Conservation (phyloP, 2,888 invertebrate genomes). For the Oxystoma pomonae region DNA sequence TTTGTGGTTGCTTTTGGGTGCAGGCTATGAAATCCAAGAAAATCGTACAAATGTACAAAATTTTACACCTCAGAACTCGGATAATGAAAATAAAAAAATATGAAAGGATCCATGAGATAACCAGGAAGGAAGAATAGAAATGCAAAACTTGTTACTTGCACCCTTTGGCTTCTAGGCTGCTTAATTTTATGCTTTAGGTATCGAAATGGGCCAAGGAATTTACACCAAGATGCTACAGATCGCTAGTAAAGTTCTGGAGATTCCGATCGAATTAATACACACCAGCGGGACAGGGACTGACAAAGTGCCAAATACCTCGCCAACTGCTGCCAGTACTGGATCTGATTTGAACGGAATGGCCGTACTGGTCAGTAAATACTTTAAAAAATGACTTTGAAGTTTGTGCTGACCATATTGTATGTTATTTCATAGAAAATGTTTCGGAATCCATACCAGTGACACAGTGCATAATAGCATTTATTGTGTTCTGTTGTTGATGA, state of each 20-base stretch:
- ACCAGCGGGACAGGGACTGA: constrained; percentile 82
- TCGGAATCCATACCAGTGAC: neutral
- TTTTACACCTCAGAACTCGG: too few species aligned
- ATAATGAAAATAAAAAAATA: too few species aligned
- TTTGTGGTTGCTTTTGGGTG: too few species aligned
- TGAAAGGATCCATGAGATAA: too few species aligned
- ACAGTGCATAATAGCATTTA: too few species aligned
- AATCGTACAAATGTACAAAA: too few species aligned
- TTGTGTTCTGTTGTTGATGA: too few species aligned
- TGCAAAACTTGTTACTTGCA: too few species aligned
- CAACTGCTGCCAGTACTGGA: constrained; percentile 84
- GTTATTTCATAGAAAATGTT: neutral
- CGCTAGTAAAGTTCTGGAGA: constrained; percentile 68
- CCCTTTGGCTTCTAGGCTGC: too few species aligned
- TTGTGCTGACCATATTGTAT: neutral
- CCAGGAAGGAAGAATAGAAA: too few species aligned
- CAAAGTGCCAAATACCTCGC: constrained; percentile 86
- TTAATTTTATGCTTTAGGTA: too few species aligned
- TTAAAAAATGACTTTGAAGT: neutral
- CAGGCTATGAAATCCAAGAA: too few species aligned
- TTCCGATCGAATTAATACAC: constrained; percentile 70
- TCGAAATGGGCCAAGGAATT: constrained; percentile 96
- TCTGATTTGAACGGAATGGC: constrained; percentile 94
- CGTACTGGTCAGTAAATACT: constrained; percentile 54
- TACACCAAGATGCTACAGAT: constrained; percentile 96